These are phyloP conservation scores for Diadema setosum DNA, from an alignment of 35 echinoderm and acorn worm genomes.

Conservation along the genomic window DNA sequence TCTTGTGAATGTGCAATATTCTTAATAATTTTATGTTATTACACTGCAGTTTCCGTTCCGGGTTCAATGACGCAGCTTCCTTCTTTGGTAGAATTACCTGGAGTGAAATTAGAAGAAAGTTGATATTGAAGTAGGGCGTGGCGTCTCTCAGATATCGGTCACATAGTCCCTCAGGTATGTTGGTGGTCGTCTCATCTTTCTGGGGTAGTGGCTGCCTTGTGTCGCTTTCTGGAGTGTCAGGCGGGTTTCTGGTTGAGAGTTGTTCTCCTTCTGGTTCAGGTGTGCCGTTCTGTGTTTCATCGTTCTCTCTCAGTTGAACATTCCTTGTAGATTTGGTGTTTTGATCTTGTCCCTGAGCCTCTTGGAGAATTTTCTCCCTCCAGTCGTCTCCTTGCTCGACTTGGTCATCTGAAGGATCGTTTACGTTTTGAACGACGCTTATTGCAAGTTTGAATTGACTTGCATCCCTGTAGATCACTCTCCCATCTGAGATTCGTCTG, in stretches of 20 bases:
- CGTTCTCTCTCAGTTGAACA: not conserved
- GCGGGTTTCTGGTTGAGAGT: not conserved
- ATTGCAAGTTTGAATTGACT: conserved; percentile 45
- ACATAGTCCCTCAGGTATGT: not conserved
- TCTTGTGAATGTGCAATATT: no score
- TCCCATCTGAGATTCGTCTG: conserved; percentile 59
- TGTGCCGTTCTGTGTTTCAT: not conserved
- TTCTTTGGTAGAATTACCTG: no score
- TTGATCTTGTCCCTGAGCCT: not conserved
- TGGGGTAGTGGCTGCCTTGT: not conserved
- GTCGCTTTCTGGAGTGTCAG: not conserved
- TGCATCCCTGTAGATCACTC: conserved; percentile 38
- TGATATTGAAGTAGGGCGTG: no score
- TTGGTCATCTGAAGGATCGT: not conserved
- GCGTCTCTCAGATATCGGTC: not conserved
- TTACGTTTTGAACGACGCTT: not conserved
- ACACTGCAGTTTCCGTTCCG: no score
- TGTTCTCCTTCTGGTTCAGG: not conserved
- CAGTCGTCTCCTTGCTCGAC: conserved; percentile 3
- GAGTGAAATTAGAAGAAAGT: no score
- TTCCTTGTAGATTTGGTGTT: no score
- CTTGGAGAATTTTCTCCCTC: conserved; percentile 28
- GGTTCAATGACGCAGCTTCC: no score
- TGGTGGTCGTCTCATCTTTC: not conserved
- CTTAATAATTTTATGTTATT: no score